phyloP scores from a whole-genome alignment of 2,113 vertebrate species.

The Tragulus kanchil region DNA sequence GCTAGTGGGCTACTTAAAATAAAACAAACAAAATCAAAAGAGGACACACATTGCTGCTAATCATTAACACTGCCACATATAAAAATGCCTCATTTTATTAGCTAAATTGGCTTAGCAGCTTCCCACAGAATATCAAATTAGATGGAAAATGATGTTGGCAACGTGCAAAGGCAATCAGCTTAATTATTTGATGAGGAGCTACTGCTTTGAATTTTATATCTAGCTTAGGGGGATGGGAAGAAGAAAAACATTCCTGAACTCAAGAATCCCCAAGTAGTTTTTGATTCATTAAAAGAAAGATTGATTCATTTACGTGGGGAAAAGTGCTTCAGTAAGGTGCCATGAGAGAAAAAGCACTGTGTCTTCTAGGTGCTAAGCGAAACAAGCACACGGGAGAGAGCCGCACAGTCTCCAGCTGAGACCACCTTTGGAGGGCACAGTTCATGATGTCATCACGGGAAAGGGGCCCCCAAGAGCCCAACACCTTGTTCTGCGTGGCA shows the following conservation, averaged over 20 bases:
- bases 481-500: too few relatives aligned
- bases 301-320: not conserved
- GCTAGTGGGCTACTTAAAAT: not conserved
- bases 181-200: constrained; percentile 63
- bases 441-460: fast-evolving
- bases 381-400: not conserved
- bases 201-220: constrained; percentile 65
- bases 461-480: not conserved
- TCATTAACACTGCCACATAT: not conserved
- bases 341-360: not conserved
- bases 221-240: not conserved
- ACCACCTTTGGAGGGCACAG: not conserved
- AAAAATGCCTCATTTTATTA: constrained; percentile 60
- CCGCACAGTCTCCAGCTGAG: not conserved
- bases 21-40: not conserved
- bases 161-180: constrained; percentile 52
- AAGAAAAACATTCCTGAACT: constrained; percentile 51
- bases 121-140: constrained; percentile 64
- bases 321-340: not conserved
- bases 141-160: constrained; percentile 34
- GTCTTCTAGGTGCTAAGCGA: not conserved
- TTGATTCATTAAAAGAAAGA: not conserved
- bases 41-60: not conserved
- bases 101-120: constrained; percentile 56
- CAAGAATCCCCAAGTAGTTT: not conserved